Base-by-base conservation (phyloP, 2,888 invertebrate species). In the Pyrrhosoma nymphula region DNA sequence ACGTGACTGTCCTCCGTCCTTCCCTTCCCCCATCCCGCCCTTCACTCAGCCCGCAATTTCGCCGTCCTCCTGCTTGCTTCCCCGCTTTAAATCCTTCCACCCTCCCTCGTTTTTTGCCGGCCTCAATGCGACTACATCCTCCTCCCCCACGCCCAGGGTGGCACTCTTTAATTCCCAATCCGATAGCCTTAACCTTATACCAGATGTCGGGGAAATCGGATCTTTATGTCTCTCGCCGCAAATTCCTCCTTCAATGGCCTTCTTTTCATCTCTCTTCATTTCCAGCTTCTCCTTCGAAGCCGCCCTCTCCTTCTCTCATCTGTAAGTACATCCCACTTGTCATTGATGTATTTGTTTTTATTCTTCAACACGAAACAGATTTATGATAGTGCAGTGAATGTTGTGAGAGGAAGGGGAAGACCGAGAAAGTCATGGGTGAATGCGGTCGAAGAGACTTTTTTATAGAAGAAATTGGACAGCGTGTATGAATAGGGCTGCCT, bases 181-280 rank as follows among this genome's bases (percentile, higher is more conserved):
- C 47, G 56, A 47, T 89, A 89, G 56, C 8, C 12, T 6, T n/a
- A 89, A 55, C 89, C 89, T 89, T 55, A 47, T 8, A 93, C 93
- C 60, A 30, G 63, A 56, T 93, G 69, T 63, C 16, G 47, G 23
- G 30, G 69, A 63, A 60, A 60, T 39, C 63, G 91, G 39, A 26
- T 91, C 89, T 89, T 63, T 60, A 56, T 91, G 35, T 60, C 69
- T 63, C 63, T 93, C 47, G 12, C n/a, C 35, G 82, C 82, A 18
- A 82, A 82, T 35, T 82, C 30, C 69, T 47, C 39, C 0, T 23
- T 16, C 93, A 26, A 3, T 69, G n/a, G n/a, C n/a, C 20, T 63
- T 63, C 20, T 26, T 63, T 39, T 91, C 10, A 18, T 23, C 39
- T 20, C 69, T 18, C 47, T 93, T 47, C 91, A 0, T 91, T 39